Conservation (phyloP, 2,888 invertebrate species). For the Onchidella celtica region DNA sequence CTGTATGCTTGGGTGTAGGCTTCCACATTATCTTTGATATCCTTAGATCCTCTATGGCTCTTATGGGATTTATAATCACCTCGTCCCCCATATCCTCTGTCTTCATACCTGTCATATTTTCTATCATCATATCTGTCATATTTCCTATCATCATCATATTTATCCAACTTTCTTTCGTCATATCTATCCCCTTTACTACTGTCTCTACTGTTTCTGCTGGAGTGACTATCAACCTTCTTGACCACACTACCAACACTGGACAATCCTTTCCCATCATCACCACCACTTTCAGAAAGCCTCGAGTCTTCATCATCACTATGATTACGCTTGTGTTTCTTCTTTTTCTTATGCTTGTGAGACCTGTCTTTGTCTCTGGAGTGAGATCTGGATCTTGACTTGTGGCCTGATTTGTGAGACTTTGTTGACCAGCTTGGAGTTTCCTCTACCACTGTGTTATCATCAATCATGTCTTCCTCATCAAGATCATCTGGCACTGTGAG, state of each 20-base stretch:
- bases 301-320: constrained; percentile 45
- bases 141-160: constrained; percentile 22
- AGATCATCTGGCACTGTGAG: constrained; percentile 54
- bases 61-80: constrained; percentile 39
- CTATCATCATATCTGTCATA: constrained; percentile 31
- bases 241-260: constrained; percentile 42
- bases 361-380: constrained; percentile 39
- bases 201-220: constrained; percentile 43
- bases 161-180: constrained; percentile 28
- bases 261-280: constrained; percentile 19
- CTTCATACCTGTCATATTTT: constrained; percentile 42
- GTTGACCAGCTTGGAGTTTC: constrained; percentile 19
- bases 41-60: constrained; percentile 22
- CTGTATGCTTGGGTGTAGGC: constrained; percentile 50
- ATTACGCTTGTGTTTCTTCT: constrained; percentile 47
- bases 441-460: constrained; percentile 44
- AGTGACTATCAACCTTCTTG: constrained; percentile 34
- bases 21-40: constrained; percentile 37
- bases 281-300: constrained; percentile 14
- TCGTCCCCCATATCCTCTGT: constrained; percentile 15
- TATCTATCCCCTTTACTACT: constrained; percentile 38
- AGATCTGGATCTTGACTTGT: constrained; percentile 33
- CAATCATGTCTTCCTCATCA: constrained; percentile 49
- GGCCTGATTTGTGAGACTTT: constrained; percentile 21
- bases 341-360: constrained; percentile 45